Evolutionary conservation across 2,888 invertebrate genomes (phyloP), one percentile per base, ranked within the genome.

Genomic region (Hypomecis atomaria): DNA sequence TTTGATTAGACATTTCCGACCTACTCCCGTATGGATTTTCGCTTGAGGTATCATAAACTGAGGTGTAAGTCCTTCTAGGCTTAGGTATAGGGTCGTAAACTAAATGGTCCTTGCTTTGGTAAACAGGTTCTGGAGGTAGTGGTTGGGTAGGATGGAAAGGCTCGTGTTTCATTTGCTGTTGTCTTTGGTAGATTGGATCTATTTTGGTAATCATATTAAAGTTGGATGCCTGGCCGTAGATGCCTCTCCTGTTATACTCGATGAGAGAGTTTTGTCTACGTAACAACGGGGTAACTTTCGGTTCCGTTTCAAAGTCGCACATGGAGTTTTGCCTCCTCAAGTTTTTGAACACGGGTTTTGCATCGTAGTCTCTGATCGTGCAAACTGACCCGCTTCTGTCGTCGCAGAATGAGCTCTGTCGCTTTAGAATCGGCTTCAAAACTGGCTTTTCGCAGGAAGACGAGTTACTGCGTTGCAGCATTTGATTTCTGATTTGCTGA

Each of bases 131-230:
- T 78, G 89, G 91, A 89, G 92, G 92, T 91, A 92, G 83, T 49
- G 92, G 90, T 84, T 92, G 92, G 54, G 90, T 86, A 54, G 93
- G 93, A 70, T 89, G 89, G 79, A 93, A 93, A 23, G 91, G 90
- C 85, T 93, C 93, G 63, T 93, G 92, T 78, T 90, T 91, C 62
- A 81, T 84, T 81, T 92, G 92, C 69, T 90, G 89, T 63, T 89
- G 90, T 87, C 93, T 90, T 91, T 93, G 93, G 90, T 93, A 93
- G 76, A 93, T 90, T 49, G 93, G 93, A 76, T 93, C 93, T 86
- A 93, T 93, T 87, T 92, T 92, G 82, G 93, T 93, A 75, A 93
- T 93, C 89, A 93, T 87, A 79, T 93, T 93, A 85, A 92, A 93
- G 84, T 82, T 90, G 71, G 85, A 79, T n/a, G 85, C 84, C 64